Conservation (phyloP, 2,797 vertebrate species). For the Poeciliopsis infans region DNA sequence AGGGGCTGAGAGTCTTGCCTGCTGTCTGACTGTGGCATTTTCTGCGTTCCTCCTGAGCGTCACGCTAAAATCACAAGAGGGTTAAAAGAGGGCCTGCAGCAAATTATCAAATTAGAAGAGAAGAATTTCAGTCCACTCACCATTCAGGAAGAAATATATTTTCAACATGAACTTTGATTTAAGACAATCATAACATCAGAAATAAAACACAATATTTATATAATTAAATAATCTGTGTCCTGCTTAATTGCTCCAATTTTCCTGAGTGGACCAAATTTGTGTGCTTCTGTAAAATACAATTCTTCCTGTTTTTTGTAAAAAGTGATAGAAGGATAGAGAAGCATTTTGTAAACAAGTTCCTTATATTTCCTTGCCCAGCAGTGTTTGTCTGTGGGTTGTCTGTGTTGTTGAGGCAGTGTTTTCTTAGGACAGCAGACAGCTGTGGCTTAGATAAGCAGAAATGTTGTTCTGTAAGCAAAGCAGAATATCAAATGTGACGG, state of each 20-base stretch:
- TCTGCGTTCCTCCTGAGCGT: too few relatives aligned
- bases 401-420: constrained; percentile 23
- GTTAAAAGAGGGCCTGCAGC: not conserved
- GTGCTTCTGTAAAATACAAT: not conserved
- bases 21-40: too few relatives aligned
- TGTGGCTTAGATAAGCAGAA: constrained; percentile 34
- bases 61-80: too few relatives aligned
- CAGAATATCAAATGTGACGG: not conserved
- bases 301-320: not conserved
- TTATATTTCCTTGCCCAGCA: not conserved
- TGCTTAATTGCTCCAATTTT: not conserved
- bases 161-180: not conserved
- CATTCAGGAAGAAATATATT: not conserved
- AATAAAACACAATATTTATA: not conserved
- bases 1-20: too few relatives aligned
- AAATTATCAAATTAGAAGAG: not conserved
- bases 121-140: not conserved
- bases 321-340: not conserved
- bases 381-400: not conserved
- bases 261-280: not conserved
- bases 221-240: not conserved
- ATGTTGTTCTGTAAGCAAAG: constrained; percentile 19
- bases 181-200: not conserved
- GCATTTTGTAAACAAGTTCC: not conserved
- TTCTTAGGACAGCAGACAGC: constrained; percentile 11